These are phyloP conservation scores for Oncorhynchus masou DNA, from an alignment of 2,113 vertebrate species.

Conservation along the genomic window DNA sequence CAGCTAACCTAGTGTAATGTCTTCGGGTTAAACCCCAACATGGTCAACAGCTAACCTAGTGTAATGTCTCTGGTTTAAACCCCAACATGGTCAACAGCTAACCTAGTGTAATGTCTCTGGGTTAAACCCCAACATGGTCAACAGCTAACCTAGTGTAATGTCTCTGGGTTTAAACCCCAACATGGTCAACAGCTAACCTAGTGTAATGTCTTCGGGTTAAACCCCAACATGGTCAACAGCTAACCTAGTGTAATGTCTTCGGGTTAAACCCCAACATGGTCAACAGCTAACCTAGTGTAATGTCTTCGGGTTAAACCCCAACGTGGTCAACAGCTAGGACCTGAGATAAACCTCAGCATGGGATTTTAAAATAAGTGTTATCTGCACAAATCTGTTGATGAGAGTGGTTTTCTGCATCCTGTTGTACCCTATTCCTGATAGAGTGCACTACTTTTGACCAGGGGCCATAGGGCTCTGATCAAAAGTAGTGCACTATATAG, in stretches of 20 bases:
- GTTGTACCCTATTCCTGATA: too few relatives aligned
- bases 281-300: too few relatives aligned
- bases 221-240: slow-evolving; percentile 14
- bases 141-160: slow-evolving; percentile 2
- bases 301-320: too few relatives aligned
- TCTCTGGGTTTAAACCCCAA: not conserved
- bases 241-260: not conserved
- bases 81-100: slow-evolving; percentile 12
- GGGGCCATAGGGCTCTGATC: too few relatives aligned
- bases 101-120: too few relatives aligned
- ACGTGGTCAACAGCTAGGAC: slow-evolving; percentile 9
- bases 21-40: not conserved
- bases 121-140: slow-evolving; percentile 3
- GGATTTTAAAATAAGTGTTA: not conserved
- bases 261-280: too few relatives aligned
- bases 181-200: slow-evolving; percentile 15
- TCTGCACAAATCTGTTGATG: not conserved
- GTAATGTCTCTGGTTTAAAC: not conserved
- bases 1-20: not conserved
- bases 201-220: not conserved
- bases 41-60: slow-evolving; percentile 5
- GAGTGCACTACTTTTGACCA: too few relatives aligned
- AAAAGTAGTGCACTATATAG: too few relatives aligned
- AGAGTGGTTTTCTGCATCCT: not conserved
- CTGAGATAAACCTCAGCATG: slow-evolving; percentile 4